Evolutionary conservation across 2,113 vertebrate genomes (phyloP).

Genomic region (Alligator mississippiensis): DNA sequence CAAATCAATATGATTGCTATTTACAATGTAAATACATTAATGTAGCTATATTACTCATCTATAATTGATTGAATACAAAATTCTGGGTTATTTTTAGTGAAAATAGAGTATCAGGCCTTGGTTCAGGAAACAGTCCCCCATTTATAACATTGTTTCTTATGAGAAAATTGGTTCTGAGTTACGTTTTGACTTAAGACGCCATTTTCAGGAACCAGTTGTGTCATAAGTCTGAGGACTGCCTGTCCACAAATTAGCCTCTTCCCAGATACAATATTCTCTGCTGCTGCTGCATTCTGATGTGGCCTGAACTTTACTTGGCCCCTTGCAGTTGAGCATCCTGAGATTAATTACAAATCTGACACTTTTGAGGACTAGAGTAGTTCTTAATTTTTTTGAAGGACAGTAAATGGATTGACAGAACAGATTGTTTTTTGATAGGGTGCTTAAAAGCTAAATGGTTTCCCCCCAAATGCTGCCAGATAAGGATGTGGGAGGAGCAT

Average conservation of each 20-base stretch:
- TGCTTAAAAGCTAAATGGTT: background rate
- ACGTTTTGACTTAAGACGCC: too few species aligned
- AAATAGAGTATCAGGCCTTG: too few species aligned
- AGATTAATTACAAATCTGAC: background rate
- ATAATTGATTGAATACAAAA: too few species aligned
- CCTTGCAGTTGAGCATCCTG: background rate
- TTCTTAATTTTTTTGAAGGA: background rate
- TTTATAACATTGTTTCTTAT: too few species aligned
- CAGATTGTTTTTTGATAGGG: background rate
- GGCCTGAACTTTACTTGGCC: background rate
- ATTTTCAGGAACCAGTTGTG: too few species aligned
- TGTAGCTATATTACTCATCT: too few species aligned
- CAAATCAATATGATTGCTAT: too few species aligned
- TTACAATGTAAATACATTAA: too few species aligned
- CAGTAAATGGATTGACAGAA: background rate
- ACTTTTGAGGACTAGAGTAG: background rate
- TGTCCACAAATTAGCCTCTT: slow-evolving; percentile 20
- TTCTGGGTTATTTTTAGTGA: too few species aligned
- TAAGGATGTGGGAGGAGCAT: background rate
- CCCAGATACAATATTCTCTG: background rate
- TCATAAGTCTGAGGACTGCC: background rate
- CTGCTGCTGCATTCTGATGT: slow-evolving; percentile 15
- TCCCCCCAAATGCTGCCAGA: background rate
- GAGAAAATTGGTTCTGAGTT: too few species aligned
- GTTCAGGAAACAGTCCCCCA: too few species aligned